A percentile compares a stretch with the other conserved stretches of the same genome.
phyloP scores from a whole-genome alignment of 1,140 invertebrate species.

The Callitettix versicolor region DNA sequence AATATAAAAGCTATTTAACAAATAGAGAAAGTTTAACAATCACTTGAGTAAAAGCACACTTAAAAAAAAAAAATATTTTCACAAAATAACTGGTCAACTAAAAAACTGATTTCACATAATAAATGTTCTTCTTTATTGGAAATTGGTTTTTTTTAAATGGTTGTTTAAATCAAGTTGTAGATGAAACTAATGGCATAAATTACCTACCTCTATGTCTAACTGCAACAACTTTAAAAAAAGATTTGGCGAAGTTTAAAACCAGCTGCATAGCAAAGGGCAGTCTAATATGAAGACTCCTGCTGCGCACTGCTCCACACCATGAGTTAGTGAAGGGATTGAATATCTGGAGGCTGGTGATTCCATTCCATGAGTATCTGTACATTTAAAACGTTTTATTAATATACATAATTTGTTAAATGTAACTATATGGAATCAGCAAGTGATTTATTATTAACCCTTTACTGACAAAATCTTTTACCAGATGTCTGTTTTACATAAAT shows the following conservation, averaged over 20 bases:
- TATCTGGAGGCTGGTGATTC: conserved; percentile 40
- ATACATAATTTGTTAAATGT: not conserved
- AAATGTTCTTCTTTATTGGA: too few species aligned
- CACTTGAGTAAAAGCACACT: too few species aligned
- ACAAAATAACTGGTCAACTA: too few species aligned
- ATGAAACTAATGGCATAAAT: too few species aligned
- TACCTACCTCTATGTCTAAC: conserved; percentile 27
- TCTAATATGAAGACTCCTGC: conserved; percentile 45
- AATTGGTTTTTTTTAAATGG: too few species aligned
- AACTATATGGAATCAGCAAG: not conserved
- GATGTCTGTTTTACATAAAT: too few species aligned
- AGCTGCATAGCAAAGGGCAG: conserved; percentile 36
- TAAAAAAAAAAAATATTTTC: too few species aligned
- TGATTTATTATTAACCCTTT: conserved; percentile 3
- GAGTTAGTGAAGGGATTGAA: conserved; percentile 45
- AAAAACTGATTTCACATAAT: too few species aligned
- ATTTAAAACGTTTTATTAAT: conserved; percentile 1
- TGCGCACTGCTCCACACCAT: conserved; percentile 44
- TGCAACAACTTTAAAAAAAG: conserved; percentile 24
- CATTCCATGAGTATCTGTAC: conserved; percentile 42
- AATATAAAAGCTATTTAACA: too few species aligned
- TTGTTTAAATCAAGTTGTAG: too few species aligned
- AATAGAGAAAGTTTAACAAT: too few species aligned
- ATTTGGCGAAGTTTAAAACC: conserved; percentile 20
- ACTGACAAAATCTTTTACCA: not conserved